Conservation (phyloP, 2,797 vertebrate species). For the Liasis olivaceus region DNA sequence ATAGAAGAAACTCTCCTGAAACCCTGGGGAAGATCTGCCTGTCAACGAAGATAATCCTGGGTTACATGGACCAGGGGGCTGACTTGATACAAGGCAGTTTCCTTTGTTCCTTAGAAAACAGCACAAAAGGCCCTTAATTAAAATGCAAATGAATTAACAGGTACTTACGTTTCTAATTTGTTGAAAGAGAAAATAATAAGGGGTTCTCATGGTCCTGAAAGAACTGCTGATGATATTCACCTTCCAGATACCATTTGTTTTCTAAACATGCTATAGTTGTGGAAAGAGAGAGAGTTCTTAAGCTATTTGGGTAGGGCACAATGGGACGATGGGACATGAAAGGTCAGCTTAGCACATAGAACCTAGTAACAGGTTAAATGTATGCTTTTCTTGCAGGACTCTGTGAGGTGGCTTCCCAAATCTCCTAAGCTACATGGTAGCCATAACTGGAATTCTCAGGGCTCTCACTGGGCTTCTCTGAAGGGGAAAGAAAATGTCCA, state of each 20-base stretch:
- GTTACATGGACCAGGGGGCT: neutral
- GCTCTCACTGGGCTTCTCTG: slow-evolving; percentile 68
- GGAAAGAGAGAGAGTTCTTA: neutral
- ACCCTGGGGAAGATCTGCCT: neutral
- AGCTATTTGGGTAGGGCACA: neutral
- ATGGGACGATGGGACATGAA: too few relatives aligned
- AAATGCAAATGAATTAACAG: neutral
- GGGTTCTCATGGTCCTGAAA: neutral
- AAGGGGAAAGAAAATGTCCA: slow-evolving; percentile 66
- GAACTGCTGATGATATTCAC: neutral
- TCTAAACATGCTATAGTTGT: neutral
- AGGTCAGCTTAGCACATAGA: neutral
- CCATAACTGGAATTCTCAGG: slow-evolving; percentile 72
- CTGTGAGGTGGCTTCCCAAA: slow-evolving; percentile 70
- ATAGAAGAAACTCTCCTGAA: neutral
- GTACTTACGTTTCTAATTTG: neutral
- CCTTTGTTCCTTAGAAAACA: neutral
- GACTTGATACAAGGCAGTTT: neutral
- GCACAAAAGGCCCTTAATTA: neutral
- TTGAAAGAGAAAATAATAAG: neutral
- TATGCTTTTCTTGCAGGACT: slow-evolving; percentile 66
- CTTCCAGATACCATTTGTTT: neutral
- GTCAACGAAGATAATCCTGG: neutral
- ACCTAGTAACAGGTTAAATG: neutral
- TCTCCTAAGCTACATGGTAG: slow-evolving; percentile 65